Evolutionary conservation across 2,888 invertebrate genomes (phyloP).

Genomic region (Ormyrus rosae): DNA sequence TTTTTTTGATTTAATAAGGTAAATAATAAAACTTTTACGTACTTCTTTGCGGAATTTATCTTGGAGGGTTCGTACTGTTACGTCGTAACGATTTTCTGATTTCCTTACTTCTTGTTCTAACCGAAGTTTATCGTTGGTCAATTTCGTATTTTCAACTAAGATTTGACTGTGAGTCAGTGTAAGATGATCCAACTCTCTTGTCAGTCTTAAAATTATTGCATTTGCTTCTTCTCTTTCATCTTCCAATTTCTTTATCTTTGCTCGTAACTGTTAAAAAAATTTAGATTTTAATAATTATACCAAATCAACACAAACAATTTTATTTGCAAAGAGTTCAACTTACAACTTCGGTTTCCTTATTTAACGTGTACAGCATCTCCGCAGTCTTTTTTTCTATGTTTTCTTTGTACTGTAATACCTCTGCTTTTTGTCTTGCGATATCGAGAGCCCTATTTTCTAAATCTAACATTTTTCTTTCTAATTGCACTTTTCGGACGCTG

Average conservation of each 20-base stretch:
- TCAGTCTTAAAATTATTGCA: slow-evolving; percentile 79
- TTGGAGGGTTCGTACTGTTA: slow-evolving; percentile 66
- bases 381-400: slow-evolving; percentile 67
- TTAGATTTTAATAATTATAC: not conserved
- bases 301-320: slow-evolving; percentile 15
- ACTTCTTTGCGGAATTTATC: slow-evolving; percentile 73
- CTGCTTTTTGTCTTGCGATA: slow-evolving; percentile 74
- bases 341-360: slow-evolving; percentile 70
- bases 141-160: slow-evolving; percentile 84
- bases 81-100: slow-evolving; percentile 68
- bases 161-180: slow-evolving; percentile 86
- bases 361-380: slow-evolving; percentile 67
- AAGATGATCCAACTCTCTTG: slow-evolving; percentile 83
- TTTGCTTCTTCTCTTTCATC: slow-evolving; percentile 72
- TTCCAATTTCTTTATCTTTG: slow-evolving; percentile 68
- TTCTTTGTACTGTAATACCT: slow-evolving; percentile 69
- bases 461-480: slow-evolving; percentile 77
- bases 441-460: slow-evolving; percentile 76
- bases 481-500: slow-evolving; percentile 79
- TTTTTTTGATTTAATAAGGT: slow-evolving; percentile 15
- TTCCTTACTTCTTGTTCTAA: slow-evolving; percentile 82
- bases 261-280: slow-evolving; percentile 32
- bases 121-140: slow-evolving; percentile 83
- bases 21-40: slow-evolving; percentile 40
- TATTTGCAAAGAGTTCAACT: slow-evolving; percentile 6